Evolutionary conservation across 2,888 invertebrate species (phyloP).

Genomic region (Cylloceria caligata): DNA sequence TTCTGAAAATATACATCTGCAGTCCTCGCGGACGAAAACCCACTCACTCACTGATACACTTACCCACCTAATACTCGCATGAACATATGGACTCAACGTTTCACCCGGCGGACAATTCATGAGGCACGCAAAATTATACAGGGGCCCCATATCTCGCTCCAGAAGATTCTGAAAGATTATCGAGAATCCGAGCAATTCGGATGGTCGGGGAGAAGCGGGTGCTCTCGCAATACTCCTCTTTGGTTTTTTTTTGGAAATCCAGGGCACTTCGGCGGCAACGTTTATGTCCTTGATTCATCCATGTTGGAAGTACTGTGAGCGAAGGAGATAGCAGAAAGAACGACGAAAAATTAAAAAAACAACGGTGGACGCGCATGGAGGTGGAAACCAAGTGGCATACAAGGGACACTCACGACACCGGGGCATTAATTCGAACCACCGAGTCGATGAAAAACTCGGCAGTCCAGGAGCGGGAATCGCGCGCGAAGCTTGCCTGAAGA

Average conservation of each 20-base stretch:
- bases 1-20: background rate
- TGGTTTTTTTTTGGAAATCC: background rate
- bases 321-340: conserved; percentile 27
- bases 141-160: conserved; percentile 42
- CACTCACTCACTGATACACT: background rate
- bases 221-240: conserved; percentile 45
- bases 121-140: conserved; percentile 38
- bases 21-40: background rate
- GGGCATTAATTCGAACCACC: conserved; percentile 72
- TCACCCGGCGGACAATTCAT: background rate
- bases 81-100: conserved; percentile 3
- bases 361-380: background rate
- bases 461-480: conserved; percentile 69
- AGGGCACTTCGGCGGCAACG: conserved; percentile 43
- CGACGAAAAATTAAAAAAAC: conserved; percentile 29
- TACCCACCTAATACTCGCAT: background rate
- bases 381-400: conserved; percentile 44
- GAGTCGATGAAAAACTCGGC: conserved; percentile 60
- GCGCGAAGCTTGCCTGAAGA: conserved; percentile 40
- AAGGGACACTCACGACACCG: conserved; percentile 50
- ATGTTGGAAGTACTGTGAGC: conserved; percentile 14
- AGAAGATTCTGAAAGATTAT: conserved; percentile 69
- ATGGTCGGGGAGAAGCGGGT: conserved; percentile 35
- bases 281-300: conserved; percentile 33
- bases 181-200: conserved; percentile 70